Evolutionary conservation across 2,797 vertebrate species (phyloP), one percentile per base, ranked within the genome.

Genomic region (Acanthurus lineatus): DNA sequence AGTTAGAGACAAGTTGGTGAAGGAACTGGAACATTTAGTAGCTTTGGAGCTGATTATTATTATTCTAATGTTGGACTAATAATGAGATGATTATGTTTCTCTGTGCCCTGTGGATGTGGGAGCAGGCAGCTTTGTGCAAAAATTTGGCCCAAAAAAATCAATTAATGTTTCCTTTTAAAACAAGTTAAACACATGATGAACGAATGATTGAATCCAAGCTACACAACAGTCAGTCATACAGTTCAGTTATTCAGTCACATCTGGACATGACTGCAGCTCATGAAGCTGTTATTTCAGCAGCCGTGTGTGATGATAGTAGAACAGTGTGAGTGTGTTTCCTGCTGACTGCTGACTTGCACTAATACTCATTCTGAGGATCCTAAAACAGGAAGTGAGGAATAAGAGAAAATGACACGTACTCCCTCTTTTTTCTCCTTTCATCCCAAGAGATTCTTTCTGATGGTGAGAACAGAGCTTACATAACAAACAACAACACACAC

Each of bases 391-490:
- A 92, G 89, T 83, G 77, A 90, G 73, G 83, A 85, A 86, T 82
- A 85, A 83, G 72, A 67, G 76, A 87, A 85, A 88, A 82, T 1
- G 47, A 82, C 76, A 83, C 68, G 44, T 69, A 76, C 69, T 62
- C 76, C 56, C 66, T 62, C 11, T 72, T 57, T 86, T 84, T 81
- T 81, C 71, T 68, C 72, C 42, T 64, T 62, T 61, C 44, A 58
- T 88, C 89, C 86, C 81, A 16, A 54, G 87, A 90, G 86, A 74
- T 63, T 85, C 67, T 73, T 68, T 76, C 77, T 77, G 47, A 81
- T 88, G 82, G 86, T 90, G 87, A 92, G 91, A 93, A 88, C 85
- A 76, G 83, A 40, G 70, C 82, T 94, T 94, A 90, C 69, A 85
- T 88, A 94, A 94, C 77, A 91, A 92, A 93, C 80, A 86, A 89